Base-by-base conservation (phyloP, 2,797 vertebrate species). In the Falco berigora region DNA sequence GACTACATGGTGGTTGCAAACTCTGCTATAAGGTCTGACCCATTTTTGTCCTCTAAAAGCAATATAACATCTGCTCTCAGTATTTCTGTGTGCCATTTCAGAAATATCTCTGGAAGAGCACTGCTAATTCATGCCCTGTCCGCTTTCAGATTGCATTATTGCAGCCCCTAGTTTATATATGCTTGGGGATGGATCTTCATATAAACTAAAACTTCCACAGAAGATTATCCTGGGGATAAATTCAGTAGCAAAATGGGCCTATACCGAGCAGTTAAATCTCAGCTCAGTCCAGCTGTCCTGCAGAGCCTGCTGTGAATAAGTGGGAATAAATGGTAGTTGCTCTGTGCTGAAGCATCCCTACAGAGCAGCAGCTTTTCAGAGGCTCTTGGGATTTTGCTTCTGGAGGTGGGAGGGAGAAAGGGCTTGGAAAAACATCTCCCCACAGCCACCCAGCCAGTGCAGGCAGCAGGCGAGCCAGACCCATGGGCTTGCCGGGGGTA, bases 1-100 rank as follows among this genome's bases (percentile, higher is more conserved):
- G 78, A 78, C 52, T 85, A 72, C 1, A 0, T 2, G 1, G 58
- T 46, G 55, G 52, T 68, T 94, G 91, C 78, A 95, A 95, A 86
- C 53, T 87, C 88, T 80, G 75, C 88, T 92, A 30, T 94, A 92
- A 96, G 88, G 44, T 96, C 85, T 97, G 96, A 96, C 96, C 94
- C 92, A 93, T 91, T 97, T 97, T 95, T 89, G 78, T 96, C 95
- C 94, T 97, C 92, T 30, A 4, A 80, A 95, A 94, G 93, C 90
- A 96, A 96, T 95, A 71, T 94, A 96, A 96, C 95, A 94, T 94
- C 95, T 97, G 94, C 30, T 97, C 80, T 91, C 78, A 59, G 77
- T 93, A 91, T 92, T 94, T 96, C 78, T 88, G 50, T 77, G 78
- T 96, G 94, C 88, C 78, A 69, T 93, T 95, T 95, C 92, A 91